phyloP scores from a whole-genome alignment of 2,888 invertebrate species.

The Ormyrus labotus region DNA sequence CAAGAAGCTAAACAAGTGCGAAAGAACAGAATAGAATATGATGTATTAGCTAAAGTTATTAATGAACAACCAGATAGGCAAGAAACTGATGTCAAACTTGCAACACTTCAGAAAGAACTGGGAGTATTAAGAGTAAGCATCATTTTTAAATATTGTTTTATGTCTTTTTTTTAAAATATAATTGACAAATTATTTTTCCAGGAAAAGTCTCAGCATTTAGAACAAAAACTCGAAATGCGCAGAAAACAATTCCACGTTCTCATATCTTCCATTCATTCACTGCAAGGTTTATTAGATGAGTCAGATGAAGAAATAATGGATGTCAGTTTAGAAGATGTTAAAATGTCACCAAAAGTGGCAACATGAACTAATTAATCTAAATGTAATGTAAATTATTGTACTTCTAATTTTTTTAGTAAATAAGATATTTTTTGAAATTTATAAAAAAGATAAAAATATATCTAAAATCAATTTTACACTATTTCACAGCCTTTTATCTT shows the following conservation, averaged over 20 bases:
- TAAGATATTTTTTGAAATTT: slow-evolving; percentile 31
- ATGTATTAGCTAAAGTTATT: slow-evolving; percentile 93
- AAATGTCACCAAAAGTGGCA: slow-evolving; percentile 62
- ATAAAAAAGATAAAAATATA: slow-evolving; percentile 18
- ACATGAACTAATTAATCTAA: slow-evolving; percentile 30
- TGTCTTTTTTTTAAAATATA: not conserved
- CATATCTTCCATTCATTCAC: slow-evolving; percentile 89
- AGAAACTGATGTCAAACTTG: slow-evolving; percentile 84
- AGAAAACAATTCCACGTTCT: slow-evolving; percentile 94
- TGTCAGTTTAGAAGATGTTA: slow-evolving; percentile 75
- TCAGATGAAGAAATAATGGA: slow-evolving; percentile 80
- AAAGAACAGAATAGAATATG: slow-evolving; percentile 94
- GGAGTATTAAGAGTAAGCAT: slow-evolving; percentile 78
- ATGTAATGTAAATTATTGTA: slow-evolving; percentile 3
- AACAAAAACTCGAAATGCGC: slow-evolving; percentile 87
- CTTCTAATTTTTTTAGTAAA: slow-evolving; percentile 8
- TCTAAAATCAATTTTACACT: slow-evolving; percentile 26
- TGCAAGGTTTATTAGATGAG: slow-evolving; percentile 88
- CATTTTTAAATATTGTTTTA: slow-evolving; percentile 4
- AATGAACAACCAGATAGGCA: slow-evolving; percentile 92
- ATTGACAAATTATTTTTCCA: slow-evolving; percentile 68
- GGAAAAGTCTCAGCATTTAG: slow-evolving; percentile 84
- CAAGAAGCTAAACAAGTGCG: slow-evolving; percentile 90
- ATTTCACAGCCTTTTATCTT: not conserved
- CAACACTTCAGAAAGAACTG: slow-evolving; percentile 85